Conservation (phyloP, 1,140 invertebrate genomes). For the Batillaria attramentaria region DNA sequence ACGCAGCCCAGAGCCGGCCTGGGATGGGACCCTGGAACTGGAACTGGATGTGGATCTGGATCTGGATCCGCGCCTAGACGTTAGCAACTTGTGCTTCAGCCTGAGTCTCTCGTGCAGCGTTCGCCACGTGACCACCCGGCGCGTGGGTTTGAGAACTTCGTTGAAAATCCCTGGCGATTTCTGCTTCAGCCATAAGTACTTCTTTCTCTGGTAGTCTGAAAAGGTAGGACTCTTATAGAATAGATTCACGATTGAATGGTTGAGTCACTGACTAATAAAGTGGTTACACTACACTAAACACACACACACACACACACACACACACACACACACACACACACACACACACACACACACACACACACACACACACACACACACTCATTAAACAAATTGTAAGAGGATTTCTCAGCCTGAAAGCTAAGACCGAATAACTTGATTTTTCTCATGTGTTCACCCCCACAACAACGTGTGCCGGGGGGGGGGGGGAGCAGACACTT, state of each 20-base stretch:
- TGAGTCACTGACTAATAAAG: too few relatives aligned
- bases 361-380: not conserved
- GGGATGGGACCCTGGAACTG: not conserved
- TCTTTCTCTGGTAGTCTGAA: slow-evolving; percentile 35
- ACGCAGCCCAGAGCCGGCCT: not conserved
- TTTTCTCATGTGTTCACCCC: too few relatives aligned
- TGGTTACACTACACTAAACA: not conserved
- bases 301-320: slow-evolving; percentile 1
- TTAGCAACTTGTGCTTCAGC: slow-evolving; percentile 68
- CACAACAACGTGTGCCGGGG: too few relatives aligned
- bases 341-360: slow-evolving; percentile 11
- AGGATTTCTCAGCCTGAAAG: too few relatives aligned
- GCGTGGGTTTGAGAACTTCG: slow-evolving; percentile 38
- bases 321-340: slow-evolving; percentile 2
- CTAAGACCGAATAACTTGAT: too few relatives aligned
- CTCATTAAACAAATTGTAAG: not conserved
- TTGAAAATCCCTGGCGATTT: slow-evolving; percentile 37
- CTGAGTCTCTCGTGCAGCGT: slow-evolving; percentile 76
- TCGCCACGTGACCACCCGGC: slow-evolving; percentile 44
- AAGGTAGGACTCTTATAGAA: not conserved
- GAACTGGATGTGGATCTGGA: too few relatives aligned
- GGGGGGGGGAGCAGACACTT: too few relatives aligned
- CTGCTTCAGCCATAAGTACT: slow-evolving; percentile 35
- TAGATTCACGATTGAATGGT: too few relatives aligned
- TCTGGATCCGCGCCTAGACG: not conserved